A percentile compares a stretch with the other conserved stretches of the same genome.
phyloP scores from a whole-genome alignment of 2,113 vertebrate species.

The Jacana jacana region DNA sequence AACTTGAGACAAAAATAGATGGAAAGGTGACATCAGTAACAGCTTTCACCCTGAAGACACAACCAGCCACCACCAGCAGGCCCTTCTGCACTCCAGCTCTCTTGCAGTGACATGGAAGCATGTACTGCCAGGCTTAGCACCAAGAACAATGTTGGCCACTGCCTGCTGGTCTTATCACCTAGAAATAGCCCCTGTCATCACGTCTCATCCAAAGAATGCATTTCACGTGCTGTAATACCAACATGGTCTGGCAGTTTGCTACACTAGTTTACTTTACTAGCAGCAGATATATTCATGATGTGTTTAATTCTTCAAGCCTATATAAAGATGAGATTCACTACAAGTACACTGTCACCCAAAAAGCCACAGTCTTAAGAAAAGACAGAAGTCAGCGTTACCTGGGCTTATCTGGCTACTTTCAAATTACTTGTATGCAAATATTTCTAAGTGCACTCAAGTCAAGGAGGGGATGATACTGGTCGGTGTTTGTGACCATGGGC shows the following conservation, averaged over 20 bases:
- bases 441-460: fast-evolving
- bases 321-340: neutral
- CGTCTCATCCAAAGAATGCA: neutral
- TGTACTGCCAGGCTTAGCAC: neutral
- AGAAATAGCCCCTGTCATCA: neutral
- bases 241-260: neutral
- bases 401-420: neutral
- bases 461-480: neutral
- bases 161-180: neutral
- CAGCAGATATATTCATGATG: neutral
- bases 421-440: neutral
- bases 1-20: neutral
- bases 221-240: fast-evolving
- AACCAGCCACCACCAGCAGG: neutral
- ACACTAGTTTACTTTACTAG: neutral
- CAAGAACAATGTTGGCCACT: neutral
- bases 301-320: neutral
- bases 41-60: neutral
- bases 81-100: neutral
- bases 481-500: neutral
- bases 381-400: neutral
- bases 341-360: neutral
- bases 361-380: neutral
- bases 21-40: neutral
- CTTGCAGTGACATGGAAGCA: neutral